Base-by-base conservation (phyloP, 2,888 invertebrate species). In the Bhutanitis thaidina region DNA sequence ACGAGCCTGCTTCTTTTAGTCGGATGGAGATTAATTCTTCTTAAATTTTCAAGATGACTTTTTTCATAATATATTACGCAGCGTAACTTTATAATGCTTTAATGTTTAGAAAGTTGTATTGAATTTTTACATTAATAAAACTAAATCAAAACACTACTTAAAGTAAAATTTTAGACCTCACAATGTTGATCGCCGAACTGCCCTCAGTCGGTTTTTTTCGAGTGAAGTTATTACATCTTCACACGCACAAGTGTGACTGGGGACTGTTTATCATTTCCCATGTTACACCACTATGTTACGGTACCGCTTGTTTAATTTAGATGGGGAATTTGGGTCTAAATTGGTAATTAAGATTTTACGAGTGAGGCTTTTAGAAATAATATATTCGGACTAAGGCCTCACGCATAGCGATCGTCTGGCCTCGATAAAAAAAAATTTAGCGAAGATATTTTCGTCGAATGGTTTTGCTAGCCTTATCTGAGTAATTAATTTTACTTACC, bases 181-280 rank as follows among this genome's bases (percentile, higher is more conserved):
- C 32, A 34, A 25, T 16, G 27, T 32, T 50, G 50, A 44, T 39
- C 40, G 16, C 29, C 8, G 29, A 27, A 8, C 13, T 47, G 43
- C 61, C 64, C 64, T 54, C 60, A 58, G 57, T 65, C 67, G 60
- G 60, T 71, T 74, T 74, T 72, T 65, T 64, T 58, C 57, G 58
- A 55, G 20, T 38, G 55, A 77, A 79, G 83, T 87, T 86, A 87
- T 84, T 63, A 77, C 60, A 46, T 61, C 43, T 58, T 58, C 64
- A 72, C 86, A 86, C 85, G 86, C 86, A 81, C 69, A 60, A 63
- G 84, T 87, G 84, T 86, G 85, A 77, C 77, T 70, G 44, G 52
- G 25, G 60, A 60, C 77, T 59, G 74, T 83, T 80, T 80, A 70
- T 82, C 81, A 82, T 75, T 70, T 63, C 53, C 60, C 59, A 67